Evolutionary conservation across 2,113 vertebrate species (phyloP), one percentile per base, ranked within the genome.

Genomic region (Lepus americanus): DNA sequence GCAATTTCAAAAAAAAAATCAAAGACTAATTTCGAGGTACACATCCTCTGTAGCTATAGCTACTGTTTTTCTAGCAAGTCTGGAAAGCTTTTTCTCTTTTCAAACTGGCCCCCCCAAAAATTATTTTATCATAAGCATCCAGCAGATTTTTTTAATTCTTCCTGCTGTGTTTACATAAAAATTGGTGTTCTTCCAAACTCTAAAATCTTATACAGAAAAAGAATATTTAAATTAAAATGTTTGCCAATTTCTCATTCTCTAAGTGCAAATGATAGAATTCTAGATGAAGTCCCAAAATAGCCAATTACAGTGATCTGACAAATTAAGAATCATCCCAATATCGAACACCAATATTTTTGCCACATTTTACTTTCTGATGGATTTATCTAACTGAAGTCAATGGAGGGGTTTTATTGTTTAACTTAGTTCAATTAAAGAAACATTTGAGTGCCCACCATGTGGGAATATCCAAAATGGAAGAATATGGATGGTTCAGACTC

Each of bases 81-180:
- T 85, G 20, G 7, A 51, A 85, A 78, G 5, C 10, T 49, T 81
- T 69, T 33, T 29, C 64, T 49, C 7, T 36, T 70, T 70, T 23
- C 19, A 27, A 14, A 70, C 33, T 3, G 0, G 0, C 19, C 29
- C 9, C 17, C 12, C 16, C 13, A 61, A 79, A 78, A 59, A 49
- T 33, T 73, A 84, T 55, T 87, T 95, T 76, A 33, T 51, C 66
- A 93, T 2, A 29, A 91, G 61, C 20, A 55, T 94, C 19, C 61
- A 84, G 87, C 16, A 90, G 51, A 82, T n/a, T 79, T 44, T 22
- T 74, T 93, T 96, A 94, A 90, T 89, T 83, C 29, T 96, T 53
- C 77, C 64, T 94, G 93, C 84, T 85, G 63, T 81, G 53, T 90
- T 93, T 74, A 44, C 63, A 87, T 11, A 69, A 95, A 94, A 93